These are phyloP conservation scores for Drosophila burlai DNA, from an alignment of 1,140 invertebrate genomes.

Conservation along the genomic window DNA sequence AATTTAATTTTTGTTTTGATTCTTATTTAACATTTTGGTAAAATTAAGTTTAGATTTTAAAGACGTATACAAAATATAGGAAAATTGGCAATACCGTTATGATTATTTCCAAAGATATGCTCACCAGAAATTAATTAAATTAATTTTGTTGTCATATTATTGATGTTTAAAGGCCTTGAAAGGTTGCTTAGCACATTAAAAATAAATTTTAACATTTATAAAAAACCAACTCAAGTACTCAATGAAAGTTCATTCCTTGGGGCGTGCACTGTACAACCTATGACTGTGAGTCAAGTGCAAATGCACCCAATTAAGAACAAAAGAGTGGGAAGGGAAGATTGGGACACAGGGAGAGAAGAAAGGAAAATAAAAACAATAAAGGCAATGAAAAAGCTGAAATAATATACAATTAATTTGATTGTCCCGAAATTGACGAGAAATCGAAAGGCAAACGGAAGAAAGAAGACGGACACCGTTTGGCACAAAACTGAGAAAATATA, in stretches of 20 bases:
- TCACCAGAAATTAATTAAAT: too few relatives aligned
- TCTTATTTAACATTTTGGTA: too few relatives aligned
- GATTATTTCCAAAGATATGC: too few relatives aligned
- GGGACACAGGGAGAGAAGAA: constrained; percentile 1
- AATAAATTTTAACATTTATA: too few relatives aligned
- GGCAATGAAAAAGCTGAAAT: constrained; percentile 41
- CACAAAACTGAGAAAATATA: constrained; percentile 3
- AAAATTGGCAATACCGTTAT: too few relatives aligned
- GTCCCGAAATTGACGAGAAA: constrained; percentile 61
- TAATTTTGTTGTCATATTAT: too few relatives aligned
- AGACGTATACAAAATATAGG: too few relatives aligned
- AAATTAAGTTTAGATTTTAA: too few relatives aligned
- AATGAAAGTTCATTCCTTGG: background rate
- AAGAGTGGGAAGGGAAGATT: constrained; percentile 14
- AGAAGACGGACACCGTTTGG: constrained; percentile 20
- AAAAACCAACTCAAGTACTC: background rate
- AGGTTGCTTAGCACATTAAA: too few relatives aligned
- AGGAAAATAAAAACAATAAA: constrained; percentile 47
- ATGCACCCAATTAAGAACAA: constrained; percentile 52
- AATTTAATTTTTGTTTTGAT: too few relatives aligned
- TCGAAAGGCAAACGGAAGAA: constrained; percentile 36
- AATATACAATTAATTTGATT: constrained; percentile 69
- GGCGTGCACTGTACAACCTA: background rate
- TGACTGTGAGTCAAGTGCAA: constrained; percentile 54
- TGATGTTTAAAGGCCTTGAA: too few relatives aligned